A percentile compares a stretch with the other conserved stretches of the same genome.
phyloP scores from a whole-genome alignment of 2,797 vertebrate genomes.

The Molothrus aeneus region DNA sequence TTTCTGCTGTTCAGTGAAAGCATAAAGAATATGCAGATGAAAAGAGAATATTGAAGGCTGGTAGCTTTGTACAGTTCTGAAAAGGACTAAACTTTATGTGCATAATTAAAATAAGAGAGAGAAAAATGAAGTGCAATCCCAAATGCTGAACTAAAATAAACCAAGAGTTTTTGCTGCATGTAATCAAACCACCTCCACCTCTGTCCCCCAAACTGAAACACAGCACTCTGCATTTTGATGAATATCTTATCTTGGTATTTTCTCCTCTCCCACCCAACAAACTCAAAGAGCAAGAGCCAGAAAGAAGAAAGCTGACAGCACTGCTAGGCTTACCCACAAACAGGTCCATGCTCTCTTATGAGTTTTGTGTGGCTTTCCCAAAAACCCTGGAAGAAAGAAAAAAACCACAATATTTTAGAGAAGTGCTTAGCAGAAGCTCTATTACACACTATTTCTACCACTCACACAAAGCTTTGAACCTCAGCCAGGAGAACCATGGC shows the following conservation, averaged over 20 bases:
- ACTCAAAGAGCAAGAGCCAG: neutral
- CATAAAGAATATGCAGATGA: conserved; percentile 1
- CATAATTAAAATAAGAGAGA: conserved; percentile 7
- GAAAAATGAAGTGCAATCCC: neutral
- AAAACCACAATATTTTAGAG: neutral
- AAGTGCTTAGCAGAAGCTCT: neutral
- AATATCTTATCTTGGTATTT: neutral
- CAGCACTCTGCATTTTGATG: neutral
- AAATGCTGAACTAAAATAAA: neutral
- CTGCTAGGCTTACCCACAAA: conserved; percentile 87
- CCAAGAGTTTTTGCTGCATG: neutral
- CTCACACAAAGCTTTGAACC: neutral
- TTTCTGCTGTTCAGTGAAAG: neutral
- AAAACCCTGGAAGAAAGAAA: conserved; percentile 82
- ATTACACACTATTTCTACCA: neutral
- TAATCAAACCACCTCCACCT: neutral
- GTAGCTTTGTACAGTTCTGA: neutral
- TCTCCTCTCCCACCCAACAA: neutral
- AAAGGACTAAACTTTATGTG: neutral
- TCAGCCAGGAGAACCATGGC: neutral
- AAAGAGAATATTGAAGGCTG: conserved; percentile 8
- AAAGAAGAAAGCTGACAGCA: neutral
- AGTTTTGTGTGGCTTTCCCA: conserved; percentile 82
- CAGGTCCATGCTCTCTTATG: conserved; percentile 83
- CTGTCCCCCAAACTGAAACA: neutral